A percentile compares a stretch with the other conserved stretches of the same genome.
These are phyloP conservation scores for Watsonalla cultraria DNA, from an alignment of 2,888 invertebrate genomes.

Conservation along the genomic window DNA sequence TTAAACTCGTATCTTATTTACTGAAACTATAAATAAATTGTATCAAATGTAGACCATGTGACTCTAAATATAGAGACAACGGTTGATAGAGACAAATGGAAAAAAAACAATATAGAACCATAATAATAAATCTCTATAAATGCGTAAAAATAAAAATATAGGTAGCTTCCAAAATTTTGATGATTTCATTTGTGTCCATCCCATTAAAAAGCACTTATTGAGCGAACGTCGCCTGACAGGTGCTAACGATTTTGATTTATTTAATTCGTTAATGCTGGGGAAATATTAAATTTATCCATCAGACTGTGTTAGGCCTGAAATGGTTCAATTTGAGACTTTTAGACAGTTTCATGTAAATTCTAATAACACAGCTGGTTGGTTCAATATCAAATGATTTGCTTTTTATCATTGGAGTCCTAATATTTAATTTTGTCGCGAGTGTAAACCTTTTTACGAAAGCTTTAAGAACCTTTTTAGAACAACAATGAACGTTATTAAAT, in stretches of 20 bases:
- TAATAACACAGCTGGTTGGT: neutral
- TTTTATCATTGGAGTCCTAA: too few relatives aligned
- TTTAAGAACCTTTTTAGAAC: too few relatives aligned
- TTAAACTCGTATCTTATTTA: too few relatives aligned
- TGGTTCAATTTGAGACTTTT: neutral
- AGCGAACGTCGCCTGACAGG: conserved; percentile 32
- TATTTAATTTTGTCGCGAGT: too few relatives aligned
- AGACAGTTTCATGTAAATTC: neutral
- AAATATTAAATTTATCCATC: conserved; percentile 37
- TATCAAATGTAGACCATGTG: too few relatives aligned
- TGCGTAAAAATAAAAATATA: too few relatives aligned
- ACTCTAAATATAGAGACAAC: too few relatives aligned
- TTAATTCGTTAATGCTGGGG: conserved; percentile 34
- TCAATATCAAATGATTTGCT: neutral
- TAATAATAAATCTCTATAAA: too few relatives aligned
- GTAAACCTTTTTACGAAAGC: too few relatives aligned
- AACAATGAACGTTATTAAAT: neutral
- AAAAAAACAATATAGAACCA: too few relatives aligned
- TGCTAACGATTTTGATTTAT: conserved; percentile 43
- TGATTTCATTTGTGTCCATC: conserved; percentile 26
- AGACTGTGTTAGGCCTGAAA: conserved; percentile 15
- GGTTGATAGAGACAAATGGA: too few relatives aligned
- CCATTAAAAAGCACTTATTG: conserved; percentile 41
- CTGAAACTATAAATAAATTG: too few relatives aligned
- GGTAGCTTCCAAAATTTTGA: conserved; percentile 18